Conservation (phyloP, 2,113 vertebrate genomes). For the Danionella cerebrum region DNA sequence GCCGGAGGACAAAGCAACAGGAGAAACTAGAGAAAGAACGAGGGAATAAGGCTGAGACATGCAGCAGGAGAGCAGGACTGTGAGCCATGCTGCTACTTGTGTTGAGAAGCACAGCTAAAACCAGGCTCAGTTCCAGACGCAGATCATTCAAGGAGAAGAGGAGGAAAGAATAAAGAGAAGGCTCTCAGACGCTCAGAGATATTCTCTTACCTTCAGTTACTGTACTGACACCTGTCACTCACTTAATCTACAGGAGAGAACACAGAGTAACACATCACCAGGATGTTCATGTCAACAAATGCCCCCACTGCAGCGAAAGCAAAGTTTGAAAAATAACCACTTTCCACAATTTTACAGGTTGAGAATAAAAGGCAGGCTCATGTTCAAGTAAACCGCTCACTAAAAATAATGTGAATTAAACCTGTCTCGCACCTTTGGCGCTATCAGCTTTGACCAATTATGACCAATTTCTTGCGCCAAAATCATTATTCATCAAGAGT, state of each 20-base stretch:
- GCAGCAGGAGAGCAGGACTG: conserved; percentile 53
- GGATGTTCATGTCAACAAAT: no score
- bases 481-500: no score
- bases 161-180: conserved; percentile 31
- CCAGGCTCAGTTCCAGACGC: conserved; percentile 51
- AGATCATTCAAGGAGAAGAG: conserved; percentile 59
- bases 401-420: no score
- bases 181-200: conserved; percentile 51
- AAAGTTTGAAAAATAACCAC: no score
- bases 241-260: conserved; percentile 84
- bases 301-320: no score
- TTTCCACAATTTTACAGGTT: no score
- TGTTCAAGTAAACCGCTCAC: no score
- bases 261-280: conserved; percentile 56
- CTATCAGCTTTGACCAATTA: no score
- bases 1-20: conserved; percentile 42
- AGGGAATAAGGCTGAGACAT: conserved; percentile 55
- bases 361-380: no score
- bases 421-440: no score
- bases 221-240: conserved; percentile 70
- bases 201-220: conserved; percentile 84
- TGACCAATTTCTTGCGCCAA: no score
- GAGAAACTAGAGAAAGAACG: conserved; percentile 12
- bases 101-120: conserved; percentile 56
- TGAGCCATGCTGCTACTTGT: conserved; percentile 69